Percentiles rank a stretch among this genome's conserved stretches.
These are phyloP conservation scores for Cyclophora albipunctata DNA, from an alignment of 2,888 invertebrate genomes.

Conservation along the genomic window DNA sequence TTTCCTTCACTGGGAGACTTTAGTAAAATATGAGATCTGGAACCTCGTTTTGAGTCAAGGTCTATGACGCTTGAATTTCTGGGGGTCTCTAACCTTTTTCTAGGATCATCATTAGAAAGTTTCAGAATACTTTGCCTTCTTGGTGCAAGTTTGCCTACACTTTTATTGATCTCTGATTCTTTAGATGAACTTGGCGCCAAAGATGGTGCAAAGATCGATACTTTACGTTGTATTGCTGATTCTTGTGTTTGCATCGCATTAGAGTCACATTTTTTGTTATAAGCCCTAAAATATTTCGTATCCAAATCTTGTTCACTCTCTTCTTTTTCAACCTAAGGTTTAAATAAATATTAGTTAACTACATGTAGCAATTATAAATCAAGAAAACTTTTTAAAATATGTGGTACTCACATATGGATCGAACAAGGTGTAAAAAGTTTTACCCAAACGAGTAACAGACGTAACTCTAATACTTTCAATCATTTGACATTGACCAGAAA, in stretches of 20 bases:
- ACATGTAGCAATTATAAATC: neutral
- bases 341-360: neutral
- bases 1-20: no score
- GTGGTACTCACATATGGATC: conserved; percentile 54
- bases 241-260: no score
- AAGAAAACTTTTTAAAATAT: neutral
- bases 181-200: conserved; percentile 1
- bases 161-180: no score
- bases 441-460: conserved; percentile 41
- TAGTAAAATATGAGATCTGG: no score
- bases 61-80: no score
- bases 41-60: no score
- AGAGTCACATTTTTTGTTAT: conserved; percentile 26
- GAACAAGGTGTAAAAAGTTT: conserved; percentile 58
- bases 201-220: conserved; percentile 9
- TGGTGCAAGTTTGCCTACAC: no score
- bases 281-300: conserved; percentile 57
- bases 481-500: conserved; percentile 76
- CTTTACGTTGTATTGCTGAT: conserved; percentile 5
- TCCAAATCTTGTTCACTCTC: conserved; percentile 65
- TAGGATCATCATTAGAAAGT: no score
- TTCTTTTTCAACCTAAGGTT: conserved; percentile 38
- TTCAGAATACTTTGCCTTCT: no score
- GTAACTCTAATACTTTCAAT: conserved; percentile 73
- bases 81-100: no score